Evolutionary conservation across 2,113 vertebrate genomes (phyloP), one percentile per base, ranked within the genome.

Genomic region (Pterocles burchelli): DNA sequence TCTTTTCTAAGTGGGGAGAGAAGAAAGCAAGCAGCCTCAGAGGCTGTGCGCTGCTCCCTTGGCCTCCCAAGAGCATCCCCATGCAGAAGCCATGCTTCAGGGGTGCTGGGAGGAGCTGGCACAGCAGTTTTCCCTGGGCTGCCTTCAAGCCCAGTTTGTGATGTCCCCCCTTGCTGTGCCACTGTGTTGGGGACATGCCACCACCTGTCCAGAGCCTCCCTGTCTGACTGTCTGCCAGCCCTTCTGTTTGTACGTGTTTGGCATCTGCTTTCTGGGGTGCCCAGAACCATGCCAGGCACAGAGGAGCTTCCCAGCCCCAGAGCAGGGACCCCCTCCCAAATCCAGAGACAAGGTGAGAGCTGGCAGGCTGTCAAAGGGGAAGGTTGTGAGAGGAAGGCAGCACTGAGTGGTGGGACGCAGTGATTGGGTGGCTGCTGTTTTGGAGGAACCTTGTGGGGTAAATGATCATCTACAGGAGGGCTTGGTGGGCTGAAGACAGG

Each of bases 361-460:
- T 11, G 4, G 19, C 10, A 62, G 70, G 74, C 43, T 90, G 85
- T 31, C 52, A 20, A 82, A 81, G n/a, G 31, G 10, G 19, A 85
- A 36, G 36, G n/a, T n/a, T 89, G 65, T 22, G 41, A 70, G 20
- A 2, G 0, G 54, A 74, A 55, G 36, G 34, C 67, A 66, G 41
- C n/a, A 34, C 11, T 49, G 49, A 9, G 5, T 7, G 2, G 15
- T 5, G 2, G 22, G 33, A 72, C n/a, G 21, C 5, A 4, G 36
- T 7, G 2, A 33, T 52, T 54, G 9, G 28, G 34, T 52, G 33
- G 21, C 28, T 71, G 48, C 19, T 87, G 15, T 22, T 82, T 51
- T 54, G 16, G 10, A 86, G 41, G 58, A 90, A 31, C 19, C 28
- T 25, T 11, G 2, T 0, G 1, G 28, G 2, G 0, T 18, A 33